A percentile compares a stretch with the other conserved stretches of the same genome.
phyloP scores from a whole-genome alignment of 2,797 vertebrate genomes.

The Synaphobranchus kaupii region DNA sequence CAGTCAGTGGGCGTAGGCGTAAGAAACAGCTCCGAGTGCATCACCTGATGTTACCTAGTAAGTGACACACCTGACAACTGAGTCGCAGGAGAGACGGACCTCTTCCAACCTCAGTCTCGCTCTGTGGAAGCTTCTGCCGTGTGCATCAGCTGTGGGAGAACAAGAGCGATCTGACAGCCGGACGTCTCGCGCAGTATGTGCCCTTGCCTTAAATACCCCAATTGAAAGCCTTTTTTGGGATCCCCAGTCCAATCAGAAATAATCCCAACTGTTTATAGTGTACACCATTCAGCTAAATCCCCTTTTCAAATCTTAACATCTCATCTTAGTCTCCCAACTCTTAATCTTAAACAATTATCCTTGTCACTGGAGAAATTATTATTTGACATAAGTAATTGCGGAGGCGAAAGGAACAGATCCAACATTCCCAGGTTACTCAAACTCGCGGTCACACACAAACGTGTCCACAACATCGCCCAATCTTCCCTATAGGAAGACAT shows the following conservation, averaged over 20 bases:
- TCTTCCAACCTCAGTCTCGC: neutral
- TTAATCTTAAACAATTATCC: constrained; percentile 77
- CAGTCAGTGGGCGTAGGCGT: neutral
- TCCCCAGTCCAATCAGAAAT: constrained; percentile 73
- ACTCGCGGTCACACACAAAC: no score
- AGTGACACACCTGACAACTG: no score
- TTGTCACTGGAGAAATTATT: constrained; percentile 54
- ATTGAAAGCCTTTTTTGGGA: constrained; percentile 39
- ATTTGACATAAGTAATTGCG: no score
- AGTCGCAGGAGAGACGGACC: no score
- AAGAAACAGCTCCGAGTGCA: neutral
- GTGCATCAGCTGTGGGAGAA: neutral
- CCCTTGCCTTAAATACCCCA: constrained; percentile 43
- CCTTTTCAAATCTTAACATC: constrained; percentile 78
- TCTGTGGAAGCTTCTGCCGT: neutral
- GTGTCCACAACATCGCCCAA: no score
- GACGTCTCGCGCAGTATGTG: neutral
- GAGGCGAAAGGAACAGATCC: no score
- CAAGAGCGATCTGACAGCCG: neutral
- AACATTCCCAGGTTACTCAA: no score
- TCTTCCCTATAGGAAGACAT: no score
- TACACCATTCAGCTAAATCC: constrained; percentile 73
- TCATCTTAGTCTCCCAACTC: constrained; percentile 69
- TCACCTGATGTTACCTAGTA: neutral
- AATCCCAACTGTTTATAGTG: constrained; percentile 78